These are phyloP conservation scores for Eupithecia exiguata DNA, from an alignment of 2,888 invertebrate genomes.

Conservation along the genomic window DNA sequence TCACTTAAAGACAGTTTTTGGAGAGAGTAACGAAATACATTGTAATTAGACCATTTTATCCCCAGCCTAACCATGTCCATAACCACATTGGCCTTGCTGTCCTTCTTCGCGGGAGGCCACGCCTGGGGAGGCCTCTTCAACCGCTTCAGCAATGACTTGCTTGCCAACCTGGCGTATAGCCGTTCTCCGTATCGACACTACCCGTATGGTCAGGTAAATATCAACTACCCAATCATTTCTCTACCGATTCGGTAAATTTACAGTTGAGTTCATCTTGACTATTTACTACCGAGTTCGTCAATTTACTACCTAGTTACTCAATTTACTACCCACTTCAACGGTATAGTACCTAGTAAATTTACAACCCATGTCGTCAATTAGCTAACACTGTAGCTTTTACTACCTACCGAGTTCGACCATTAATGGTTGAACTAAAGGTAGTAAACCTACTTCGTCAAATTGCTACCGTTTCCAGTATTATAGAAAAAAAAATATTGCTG, in stretches of 20 bases:
- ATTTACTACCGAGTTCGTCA: background rate
- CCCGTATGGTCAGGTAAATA: slow-evolving; percentile 72
- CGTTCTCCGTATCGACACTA: slow-evolving; percentile 78
- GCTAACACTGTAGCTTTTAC: background rate
- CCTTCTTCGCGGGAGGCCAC: slow-evolving; percentile 69
- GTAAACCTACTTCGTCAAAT: too few species aligned
- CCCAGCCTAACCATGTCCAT: slow-evolving; percentile 66
- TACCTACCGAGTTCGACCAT: background rate
- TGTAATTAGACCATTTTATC: slow-evolving; percentile 34
- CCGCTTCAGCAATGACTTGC: slow-evolving; percentile 93
- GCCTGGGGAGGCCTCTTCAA: slow-evolving; percentile 94
- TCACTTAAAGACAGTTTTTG: too few species aligned
- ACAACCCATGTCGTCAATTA: too few species aligned
- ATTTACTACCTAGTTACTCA: background rate
- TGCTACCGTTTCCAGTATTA: too few species aligned
- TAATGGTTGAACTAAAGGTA: too few species aligned
- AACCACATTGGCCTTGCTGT: slow-evolving; percentile 66
- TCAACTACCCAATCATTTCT: slow-evolving; percentile 14
- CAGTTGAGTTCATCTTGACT: background rate
- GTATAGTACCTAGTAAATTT: too few species aligned
- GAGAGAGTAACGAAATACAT: too few species aligned
- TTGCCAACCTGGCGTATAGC: slow-evolving; percentile 91
- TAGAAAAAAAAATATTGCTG: too few species aligned
- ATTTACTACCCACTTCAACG: too few species aligned
- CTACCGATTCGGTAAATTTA: background rate